Evolutionary conservation across 1,140 invertebrate genomes (phyloP), one percentile per base, ranked within the genome.

Genomic region (Dufourea novaeangliae): DNA sequence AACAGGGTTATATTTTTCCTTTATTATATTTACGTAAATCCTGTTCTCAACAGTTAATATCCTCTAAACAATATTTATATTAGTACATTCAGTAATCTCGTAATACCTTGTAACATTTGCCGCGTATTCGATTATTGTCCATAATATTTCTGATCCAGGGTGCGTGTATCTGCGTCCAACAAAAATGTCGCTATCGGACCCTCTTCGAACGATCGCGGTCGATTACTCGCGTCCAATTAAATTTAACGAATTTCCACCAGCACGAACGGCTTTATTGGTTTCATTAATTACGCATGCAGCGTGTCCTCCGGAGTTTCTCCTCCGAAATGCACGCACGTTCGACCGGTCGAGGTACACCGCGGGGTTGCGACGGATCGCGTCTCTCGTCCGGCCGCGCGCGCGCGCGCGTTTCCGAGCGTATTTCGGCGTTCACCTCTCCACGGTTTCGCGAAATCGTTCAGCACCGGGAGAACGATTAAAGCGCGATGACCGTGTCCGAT

Each of bases 231-330:
- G 86, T 91, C 89, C 90, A 91, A 90, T 92, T 91, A 91, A 92
- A 90, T 91, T 92, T 91, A 92, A 91, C 89, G 89, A 90, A 92
- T 85, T 85, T 81, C 76, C 79, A 62, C 80, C 86, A 79, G 79
- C 62, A 79, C 83, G 79, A 83, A 83, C 83, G 86, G 87, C 81
- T 88, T 91, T 90, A 92, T 92, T 92, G 89, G 90, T 91, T 92
- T 90, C 89, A 91, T 92, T 91, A 91, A 91, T 92, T 91, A 91
- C 90, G 87, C 90, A 90, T 90, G 88, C 87, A 88, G 73, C 86
- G 83, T 66, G 74, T 64, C 57, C 39, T 50, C 34, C 34, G 25
- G 25, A 52, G 37, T 37, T 29, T 67, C 62, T 50, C 32, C 74
- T 69, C 67, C 52, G 75, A 73, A 78, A 83, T 46, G 75, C 73